A percentile compares a stretch with the other conserved stretches of the same genome.
These are phyloP conservation scores for Poecilia latipinna DNA, from an alignment of 2,113 vertebrate genomes.

Conservation along the genomic window DNA sequence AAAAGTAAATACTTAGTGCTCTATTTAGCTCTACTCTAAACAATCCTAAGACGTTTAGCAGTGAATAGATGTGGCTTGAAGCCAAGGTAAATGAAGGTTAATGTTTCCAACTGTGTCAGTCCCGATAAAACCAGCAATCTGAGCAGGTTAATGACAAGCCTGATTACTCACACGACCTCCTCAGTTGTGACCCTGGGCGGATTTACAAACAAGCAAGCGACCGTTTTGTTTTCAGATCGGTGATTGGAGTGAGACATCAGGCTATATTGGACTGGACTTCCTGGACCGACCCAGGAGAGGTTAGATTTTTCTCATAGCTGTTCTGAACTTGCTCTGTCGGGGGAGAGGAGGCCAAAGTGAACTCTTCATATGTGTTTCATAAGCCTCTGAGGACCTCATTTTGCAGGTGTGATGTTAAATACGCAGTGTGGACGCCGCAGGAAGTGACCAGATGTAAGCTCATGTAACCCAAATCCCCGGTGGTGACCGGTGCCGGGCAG, in stretches of 20 bases:
- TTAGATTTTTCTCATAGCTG: conserved; percentile 55
- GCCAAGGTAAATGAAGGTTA: conserved; percentile 39
- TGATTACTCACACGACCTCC: conserved; percentile 9
- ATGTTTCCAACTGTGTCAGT: conserved; percentile 34
- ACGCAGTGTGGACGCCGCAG: conserved; percentile 29
- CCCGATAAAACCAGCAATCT: conserved; percentile 25
- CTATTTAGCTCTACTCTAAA: background rate
- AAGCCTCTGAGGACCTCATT: conserved; percentile 54
- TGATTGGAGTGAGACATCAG: conserved; percentile 52
- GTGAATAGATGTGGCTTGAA: conserved; percentile 18
- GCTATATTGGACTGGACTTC: conserved; percentile 66
- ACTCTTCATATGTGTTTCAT: conserved; percentile 69
- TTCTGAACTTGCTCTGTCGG: conserved; percentile 43
- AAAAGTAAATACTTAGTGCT: background rate
- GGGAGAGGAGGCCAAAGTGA: conserved; percentile 44
- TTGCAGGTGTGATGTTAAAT: conserved; percentile 67
- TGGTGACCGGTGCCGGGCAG: conserved; percentile 23
- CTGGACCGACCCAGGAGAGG: conserved; percentile 59
- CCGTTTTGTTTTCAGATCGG: conserved; percentile 46
- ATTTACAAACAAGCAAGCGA: conserved; percentile 46
- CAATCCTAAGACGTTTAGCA: conserved; percentile 12
- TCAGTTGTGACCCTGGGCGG: conserved; percentile 15
- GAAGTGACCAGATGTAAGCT: conserved; percentile 35
- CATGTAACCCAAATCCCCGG: conserved; percentile 14
- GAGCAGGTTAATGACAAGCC: conserved; percentile 36